Base-by-base conservation (phyloP, 2,888 invertebrate species). In the Phorcus lineatus region DNA sequence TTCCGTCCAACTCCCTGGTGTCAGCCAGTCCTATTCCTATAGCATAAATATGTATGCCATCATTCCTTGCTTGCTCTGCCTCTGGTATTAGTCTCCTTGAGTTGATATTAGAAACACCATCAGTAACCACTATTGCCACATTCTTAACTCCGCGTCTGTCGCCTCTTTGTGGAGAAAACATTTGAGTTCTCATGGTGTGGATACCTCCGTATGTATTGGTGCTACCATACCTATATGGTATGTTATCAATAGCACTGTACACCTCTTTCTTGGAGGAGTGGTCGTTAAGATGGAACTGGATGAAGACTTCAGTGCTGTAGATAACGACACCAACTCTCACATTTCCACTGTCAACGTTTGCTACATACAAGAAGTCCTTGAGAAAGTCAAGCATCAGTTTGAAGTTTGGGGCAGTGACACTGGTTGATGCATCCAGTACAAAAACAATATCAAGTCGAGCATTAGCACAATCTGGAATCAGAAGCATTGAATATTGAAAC, bases 101-200 rank as follows among this genome's bases (percentile, higher is more conserved):
- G 80, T 91, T 90, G 57, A 91, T 90, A 80, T 91, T 91, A 16
- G 91, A 91, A 6, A 91, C 86, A 79, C 91, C 91, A 77, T 92
- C 91, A 40, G 91, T 89, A 40, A 92, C 80, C 9, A 91, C 82
- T 28, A 92, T 84, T 57, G 84, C 86, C 36, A 91, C 81, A 82
- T 92, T 90, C 11, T 81, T 85, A 6, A 88, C 90, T 47, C 84
- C 86, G 13, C 86, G 84, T 19, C 91, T 83, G 83, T 92, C 91
- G 17, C 89, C 90, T 77, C 83, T 84, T 40, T 31, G 53, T 70
- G n/a, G 57, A 52, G 79, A 80, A 76, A 80, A 89, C 82, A 88
- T 86, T 62, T 83, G 75, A 19, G 78, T 79, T 36, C 88, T 82
- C 83, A 87, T 84, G 31, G 85, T 80, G 9, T 85, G 78, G 6